phyloP scores from a whole-genome alignment of 2,797 vertebrate species.

The Neoniphon sammara region DNA sequence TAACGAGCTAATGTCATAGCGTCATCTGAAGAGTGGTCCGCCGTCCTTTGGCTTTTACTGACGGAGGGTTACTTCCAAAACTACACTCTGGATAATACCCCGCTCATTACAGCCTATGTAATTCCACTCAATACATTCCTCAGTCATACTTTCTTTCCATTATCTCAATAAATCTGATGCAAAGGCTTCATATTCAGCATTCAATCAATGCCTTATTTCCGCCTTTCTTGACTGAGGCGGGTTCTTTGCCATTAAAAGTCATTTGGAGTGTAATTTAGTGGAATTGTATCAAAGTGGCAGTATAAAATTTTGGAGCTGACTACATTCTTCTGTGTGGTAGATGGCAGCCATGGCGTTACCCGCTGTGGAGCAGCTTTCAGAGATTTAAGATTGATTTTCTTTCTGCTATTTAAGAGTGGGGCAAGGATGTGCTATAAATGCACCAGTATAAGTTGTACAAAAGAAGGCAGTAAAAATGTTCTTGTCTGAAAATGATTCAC shows the following conservation, averaged over 20 bases:
- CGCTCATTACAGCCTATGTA: conserved; percentile 26
- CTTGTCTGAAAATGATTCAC: not conserved
- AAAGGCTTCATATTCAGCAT: conserved; percentile 27
- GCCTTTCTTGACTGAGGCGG: conserved; percentile 15
- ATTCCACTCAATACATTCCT: conserved; percentile 35
- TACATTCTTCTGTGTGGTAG: conserved; percentile 37
- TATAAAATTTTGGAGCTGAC: conserved; percentile 33
- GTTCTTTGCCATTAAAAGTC: conserved; percentile 51
- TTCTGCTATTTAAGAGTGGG: conserved; percentile 10
- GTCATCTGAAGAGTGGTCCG: not conserved
- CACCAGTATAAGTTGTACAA: conserved; percentile 4
- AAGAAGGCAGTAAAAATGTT: conserved; percentile 3
- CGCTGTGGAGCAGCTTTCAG: conserved; percentile 22
- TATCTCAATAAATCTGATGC: conserved; percentile 40
- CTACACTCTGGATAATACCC: conserved; percentile 22
- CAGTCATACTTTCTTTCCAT: conserved; percentile 33
- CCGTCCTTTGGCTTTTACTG: conserved; percentile 18
- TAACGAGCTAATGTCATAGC: conserved; percentile 25
- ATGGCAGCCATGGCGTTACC: conserved; percentile 26
- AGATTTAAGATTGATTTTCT: conserved; percentile 49
- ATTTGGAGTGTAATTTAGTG: conserved; percentile 55
- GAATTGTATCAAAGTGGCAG: conserved; percentile 43
- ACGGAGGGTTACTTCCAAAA: conserved; percentile 1
- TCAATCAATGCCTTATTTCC: conserved; percentile 60
- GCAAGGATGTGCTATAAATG: conserved; percentile 30